phyloP scores from a whole-genome alignment of 2,888 invertebrate species.

The Cephus pygmeus region DNA sequence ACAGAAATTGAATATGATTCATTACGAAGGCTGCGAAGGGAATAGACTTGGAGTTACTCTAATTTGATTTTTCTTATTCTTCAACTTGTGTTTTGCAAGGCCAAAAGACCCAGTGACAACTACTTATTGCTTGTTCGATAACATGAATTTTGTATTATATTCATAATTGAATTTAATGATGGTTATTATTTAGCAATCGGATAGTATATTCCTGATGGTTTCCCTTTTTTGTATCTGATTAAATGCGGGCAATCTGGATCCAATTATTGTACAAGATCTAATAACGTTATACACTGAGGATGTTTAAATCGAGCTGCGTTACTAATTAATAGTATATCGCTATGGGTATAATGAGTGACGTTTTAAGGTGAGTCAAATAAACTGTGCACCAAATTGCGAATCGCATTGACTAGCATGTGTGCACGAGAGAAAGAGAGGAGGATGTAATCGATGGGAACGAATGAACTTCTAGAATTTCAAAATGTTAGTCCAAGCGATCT shows the following conservation, averaged over 20 bases:
- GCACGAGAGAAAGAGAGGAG: not conserved
- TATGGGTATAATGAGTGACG: not conserved
- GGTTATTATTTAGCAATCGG: not conserved
- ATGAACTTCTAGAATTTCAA: not conserved
- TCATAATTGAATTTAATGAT: not conserved
- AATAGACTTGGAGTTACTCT: not conserved
- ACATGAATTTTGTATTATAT: not conserved
- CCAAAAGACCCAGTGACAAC: not conserved
- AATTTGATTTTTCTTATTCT: not conserved
- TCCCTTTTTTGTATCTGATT: not conserved
- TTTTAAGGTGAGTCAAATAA: not conserved
- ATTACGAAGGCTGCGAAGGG: not conserved
- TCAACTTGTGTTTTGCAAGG: not conserved
- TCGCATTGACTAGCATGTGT: not conserved
- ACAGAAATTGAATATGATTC: not conserved
- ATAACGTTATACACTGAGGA: not conserved
- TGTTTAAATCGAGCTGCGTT: not conserved
- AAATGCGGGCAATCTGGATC: not conserved
- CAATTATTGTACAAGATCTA: not conserved
- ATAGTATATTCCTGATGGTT: not conserved
- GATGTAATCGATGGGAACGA: not conserved
- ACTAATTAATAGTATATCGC: not conserved
- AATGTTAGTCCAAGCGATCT: not conserved
- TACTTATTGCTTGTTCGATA: not conserved
- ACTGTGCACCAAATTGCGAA: not conserved